Conservation (phyloP, 2,797 vertebrate genomes). For the Myoxocephalus aenaeus region DNA sequence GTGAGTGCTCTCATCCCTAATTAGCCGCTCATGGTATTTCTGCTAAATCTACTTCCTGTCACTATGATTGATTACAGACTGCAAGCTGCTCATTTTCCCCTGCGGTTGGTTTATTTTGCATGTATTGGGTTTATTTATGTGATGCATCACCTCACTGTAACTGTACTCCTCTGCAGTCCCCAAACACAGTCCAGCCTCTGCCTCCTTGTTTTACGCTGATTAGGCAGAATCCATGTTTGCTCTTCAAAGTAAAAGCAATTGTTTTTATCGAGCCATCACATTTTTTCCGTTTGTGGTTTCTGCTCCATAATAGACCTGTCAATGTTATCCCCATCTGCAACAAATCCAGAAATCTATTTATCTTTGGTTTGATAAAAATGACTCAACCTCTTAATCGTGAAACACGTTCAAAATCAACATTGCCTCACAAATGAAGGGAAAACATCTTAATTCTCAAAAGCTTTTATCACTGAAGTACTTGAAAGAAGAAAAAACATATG, state of each 20-base stretch:
- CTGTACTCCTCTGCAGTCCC: constrained; percentile 32
- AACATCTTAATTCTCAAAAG: constrained; percentile 8
- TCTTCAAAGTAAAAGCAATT: constrained; percentile 39
- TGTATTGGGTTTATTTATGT: constrained; percentile 56
- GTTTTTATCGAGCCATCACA: constrained; percentile 25
- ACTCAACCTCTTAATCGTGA: not conserved
- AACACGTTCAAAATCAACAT: constrained; percentile 20
- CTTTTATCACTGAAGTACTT: constrained; percentile 27
- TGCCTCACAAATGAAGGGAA: constrained; percentile 22
- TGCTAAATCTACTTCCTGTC: constrained; percentile 66
- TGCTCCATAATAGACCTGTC: constrained; percentile 15
- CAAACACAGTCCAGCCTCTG: constrained; percentile 28
- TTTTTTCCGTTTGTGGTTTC: constrained; percentile 24
- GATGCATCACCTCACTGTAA: constrained; percentile 39
- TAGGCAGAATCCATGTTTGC: constrained; percentile 27
- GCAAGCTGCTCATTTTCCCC: constrained; percentile 16
- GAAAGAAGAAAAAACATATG: constrained; percentile 39
- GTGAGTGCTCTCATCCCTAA: constrained; percentile 25
- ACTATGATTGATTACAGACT: constrained; percentile 66
- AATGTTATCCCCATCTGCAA: constrained; percentile 17
- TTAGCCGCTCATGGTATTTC: constrained; percentile 43
- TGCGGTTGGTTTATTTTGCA: constrained; percentile 31
- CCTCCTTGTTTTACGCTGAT: constrained; percentile 47
- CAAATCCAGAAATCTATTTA: constrained; percentile 37
- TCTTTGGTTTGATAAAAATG: constrained; percentile 30